Percentiles rank a stretch among this genome's conserved stretches.
Conservation (phyloP, 1,140 invertebrate species). For the Bemisia tabaci region DNA sequence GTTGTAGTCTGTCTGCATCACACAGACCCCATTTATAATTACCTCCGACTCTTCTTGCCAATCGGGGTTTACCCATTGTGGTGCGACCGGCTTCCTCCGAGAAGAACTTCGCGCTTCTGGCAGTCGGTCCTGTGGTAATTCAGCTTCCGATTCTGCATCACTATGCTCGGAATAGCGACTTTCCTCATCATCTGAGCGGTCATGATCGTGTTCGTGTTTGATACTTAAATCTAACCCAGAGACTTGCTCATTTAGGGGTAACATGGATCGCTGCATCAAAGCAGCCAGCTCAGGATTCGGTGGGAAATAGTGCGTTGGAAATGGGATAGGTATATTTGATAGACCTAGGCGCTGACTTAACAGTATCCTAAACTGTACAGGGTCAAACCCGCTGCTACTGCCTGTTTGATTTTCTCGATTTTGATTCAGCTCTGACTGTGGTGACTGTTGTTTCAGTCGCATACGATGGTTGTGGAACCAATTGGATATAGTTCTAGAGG, state of each 20-base stretch:
- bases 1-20: conserved; percentile 64
- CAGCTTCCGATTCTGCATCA: conserved; percentile 28
- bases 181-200: conserved; percentile 55
- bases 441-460: conserved; percentile 82
- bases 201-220: conserved; percentile 55
- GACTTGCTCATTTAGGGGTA: conserved; percentile 47
- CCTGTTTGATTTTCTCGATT: conserved; percentile 33
- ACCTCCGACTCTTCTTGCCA: conserved; percentile 71
- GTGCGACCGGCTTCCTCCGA: conserved; percentile 81
- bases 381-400: conserved; percentile 57
- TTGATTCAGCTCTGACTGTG: conserved; percentile 33
- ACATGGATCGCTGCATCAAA: conserved; percentile 42
- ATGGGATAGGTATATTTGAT: conserved; percentile 41
- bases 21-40: conserved; percentile 83
- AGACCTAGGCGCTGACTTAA: conserved; percentile 62
- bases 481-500: conserved; percentile 91
- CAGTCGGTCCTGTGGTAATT: conserved; percentile 30
- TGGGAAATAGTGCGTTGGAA: conserved; percentile 60
- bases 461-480: conserved; percentile 99
- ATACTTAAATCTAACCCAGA: conserved; percentile 67
- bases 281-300: conserved; percentile 56
- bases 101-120: conserved; percentile 30
- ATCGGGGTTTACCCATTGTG: conserved; percentile 93
- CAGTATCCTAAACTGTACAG: conserved; percentile 74
- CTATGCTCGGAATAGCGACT: conserved; percentile 30